phyloP scores from a whole-genome alignment of 2,797 vertebrate genomes.

The Tadarida brasiliensis region DNA sequence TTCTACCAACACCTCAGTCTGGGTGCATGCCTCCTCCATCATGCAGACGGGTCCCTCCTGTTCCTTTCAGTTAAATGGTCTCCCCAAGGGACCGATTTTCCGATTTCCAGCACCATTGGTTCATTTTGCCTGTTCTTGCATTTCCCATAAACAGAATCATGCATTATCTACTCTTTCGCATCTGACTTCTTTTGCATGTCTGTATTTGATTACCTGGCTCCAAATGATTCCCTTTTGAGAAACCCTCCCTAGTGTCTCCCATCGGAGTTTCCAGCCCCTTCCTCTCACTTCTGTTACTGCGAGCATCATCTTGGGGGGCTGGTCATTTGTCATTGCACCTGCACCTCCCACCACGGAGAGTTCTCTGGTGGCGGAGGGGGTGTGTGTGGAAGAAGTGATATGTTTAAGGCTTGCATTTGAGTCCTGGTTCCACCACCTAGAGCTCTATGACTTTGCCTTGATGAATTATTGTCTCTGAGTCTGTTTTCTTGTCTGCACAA shows the following conservation, averaged over 20 bases:
- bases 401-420: not conserved
- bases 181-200: not conserved
- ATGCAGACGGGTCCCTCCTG: not conserved
- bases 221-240: not conserved
- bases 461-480: not conserved
- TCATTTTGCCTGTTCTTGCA: not conserved
- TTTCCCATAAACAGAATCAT: not conserved
- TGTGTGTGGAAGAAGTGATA: not conserved
- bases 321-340: not conserved
- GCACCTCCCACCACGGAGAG: not conserved
- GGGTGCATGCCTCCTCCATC: not conserved
- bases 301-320: rapidly evolving
- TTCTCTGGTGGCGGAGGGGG: not conserved
- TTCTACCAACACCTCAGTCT: not conserved
- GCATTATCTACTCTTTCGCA: not conserved
- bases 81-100: not conserved
- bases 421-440: too few relatives aligned
- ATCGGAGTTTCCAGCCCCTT: not conserved
- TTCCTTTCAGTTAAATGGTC: not conserved
- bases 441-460: not conserved
- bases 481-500: not conserved
- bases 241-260: not conserved
- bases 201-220: not conserved
- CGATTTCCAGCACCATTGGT: not conserved
- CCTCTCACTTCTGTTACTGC: not conserved